Base-by-base conservation (phyloP, 2,113 vertebrate species). In the Sorex fumeus region DNA sequence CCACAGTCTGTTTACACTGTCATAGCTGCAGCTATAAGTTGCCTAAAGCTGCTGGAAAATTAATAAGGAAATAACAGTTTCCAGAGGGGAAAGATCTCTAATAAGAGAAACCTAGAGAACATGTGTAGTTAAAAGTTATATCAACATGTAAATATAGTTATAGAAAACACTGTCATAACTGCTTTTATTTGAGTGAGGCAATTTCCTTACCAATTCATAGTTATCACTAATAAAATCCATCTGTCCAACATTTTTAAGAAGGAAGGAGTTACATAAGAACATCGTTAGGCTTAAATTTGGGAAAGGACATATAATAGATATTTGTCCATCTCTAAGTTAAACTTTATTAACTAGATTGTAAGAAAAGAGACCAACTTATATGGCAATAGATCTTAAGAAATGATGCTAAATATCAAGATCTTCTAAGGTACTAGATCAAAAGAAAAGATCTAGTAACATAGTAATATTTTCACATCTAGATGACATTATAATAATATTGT, bases 41-140 rank as follows among this genome's bases (percentile, higher is more conserved):
- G 96, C 97, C 96, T 92, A 95, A 96, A 95, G 96, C 96, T 96
- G 94, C 57, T 87, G 83, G 93, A 91, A 97, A 98, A 98, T 98
- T 98, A 98, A 98, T 97, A 96, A 97, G 94, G 94, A 97, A 96
- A 96, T 97, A 97, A 96, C 97, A 91, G 94, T 96, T 97, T 98
- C 95, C 91, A 94, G 88, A 94, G 60, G 45, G 77, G 94, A 97
- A 96, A 60, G 94, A 93, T 60, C 82, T 96, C 87, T 45, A 97
- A 97, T 95, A 97, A 97, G 96, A 93, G 75, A 97, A 97, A 98
- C 97, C 76, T 62, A 70, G 86, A 95, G 88, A 97, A 93, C 66
- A 92, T 62, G 94, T 95, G 95, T 96, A 96, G 91, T 97, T 97
- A 95, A 97, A 97, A 97, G 92, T 71, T 96, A 88, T 93, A 85